phyloP scores from a whole-genome alignment of 1,140 invertebrate species.

The Plodia interpunctella region DNA sequence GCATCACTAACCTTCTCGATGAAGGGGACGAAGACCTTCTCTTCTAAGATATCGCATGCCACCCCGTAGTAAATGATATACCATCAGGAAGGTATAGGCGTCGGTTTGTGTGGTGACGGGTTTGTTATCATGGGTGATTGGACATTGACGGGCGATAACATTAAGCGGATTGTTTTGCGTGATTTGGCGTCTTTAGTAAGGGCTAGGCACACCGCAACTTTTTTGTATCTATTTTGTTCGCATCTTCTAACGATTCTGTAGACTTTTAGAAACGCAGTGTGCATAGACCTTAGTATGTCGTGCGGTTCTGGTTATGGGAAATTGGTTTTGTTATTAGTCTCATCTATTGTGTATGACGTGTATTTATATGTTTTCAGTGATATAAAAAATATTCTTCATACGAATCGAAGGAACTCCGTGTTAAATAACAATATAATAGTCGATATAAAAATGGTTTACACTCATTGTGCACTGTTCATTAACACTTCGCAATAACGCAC shows the following conservation, averaged over 20 bases:
- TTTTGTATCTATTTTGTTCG: not conserved
- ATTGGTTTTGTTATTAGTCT: not conserved
- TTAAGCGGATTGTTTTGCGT: not conserved
- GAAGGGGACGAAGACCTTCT: constrained; percentile 96
- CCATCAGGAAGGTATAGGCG: not conserved
- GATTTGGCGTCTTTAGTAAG: not conserved
- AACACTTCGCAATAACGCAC: not conserved
- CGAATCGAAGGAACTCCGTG: no score
- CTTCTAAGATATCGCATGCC: constrained; percentile 81
- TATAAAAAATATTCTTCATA: no score
- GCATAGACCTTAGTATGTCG: not conserved
- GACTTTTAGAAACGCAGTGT: not conserved
- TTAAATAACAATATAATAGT: no score
- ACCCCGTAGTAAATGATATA: constrained; percentile 14
- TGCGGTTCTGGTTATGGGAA: not conserved
- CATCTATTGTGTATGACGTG: not conserved
- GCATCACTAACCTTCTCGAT: constrained; percentile 87
- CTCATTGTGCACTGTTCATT: constrained; percentile 1
- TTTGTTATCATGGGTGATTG: not conserved
- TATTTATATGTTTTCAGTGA: constrained; percentile 1
- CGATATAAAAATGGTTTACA: not conserved
- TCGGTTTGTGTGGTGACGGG: not conserved
- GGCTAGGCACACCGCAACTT: not conserved
- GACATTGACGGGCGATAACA: not conserved
- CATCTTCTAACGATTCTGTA: no score